These are phyloP conservation scores for Xestia c-nigrum DNA, from an alignment of 2,888 invertebrate genomes.

Conservation along the genomic window DNA sequence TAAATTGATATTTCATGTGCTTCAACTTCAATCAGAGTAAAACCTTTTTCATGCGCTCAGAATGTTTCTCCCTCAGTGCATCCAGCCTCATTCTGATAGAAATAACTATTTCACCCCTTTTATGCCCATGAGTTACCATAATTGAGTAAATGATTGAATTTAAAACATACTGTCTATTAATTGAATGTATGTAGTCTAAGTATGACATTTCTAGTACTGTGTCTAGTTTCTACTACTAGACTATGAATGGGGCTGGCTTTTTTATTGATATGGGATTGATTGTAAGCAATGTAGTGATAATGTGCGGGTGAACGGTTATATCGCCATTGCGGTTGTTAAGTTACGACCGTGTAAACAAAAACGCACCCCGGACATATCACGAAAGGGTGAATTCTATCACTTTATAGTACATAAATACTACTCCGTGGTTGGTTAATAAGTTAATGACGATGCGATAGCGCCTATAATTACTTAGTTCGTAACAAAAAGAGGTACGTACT, in stretches of 20 bases:
- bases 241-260: slow-evolving; percentile 36
- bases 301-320: slow-evolving; percentile 31
- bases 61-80: slow-evolving; percentile 59
- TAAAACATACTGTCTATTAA: slow-evolving; percentile 54
- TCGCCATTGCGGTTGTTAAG: neutral
- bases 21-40: slow-evolving; percentile 29
- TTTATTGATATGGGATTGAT: slow-evolving; percentile 27
- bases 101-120: slow-evolving; percentile 63
- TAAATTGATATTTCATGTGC: slow-evolving; percentile 39
- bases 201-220: slow-evolving; percentile 37
- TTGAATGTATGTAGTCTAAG: slow-evolving; percentile 39
- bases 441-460: slow-evolving; percentile 45
- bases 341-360: neutral
- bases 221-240: slow-evolving; percentile 56
- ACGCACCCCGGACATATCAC: slow-evolving; percentile 43
- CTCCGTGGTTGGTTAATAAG: slow-evolving; percentile 40
- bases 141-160: slow-evolving; percentile 57
- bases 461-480: slow-evolving; percentile 18
- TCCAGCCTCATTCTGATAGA: slow-evolving; percentile 63
- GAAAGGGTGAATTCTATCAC: slow-evolving; percentile 51
- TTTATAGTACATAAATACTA: slow-evolving; percentile 38
- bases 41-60: slow-evolving; percentile 52
- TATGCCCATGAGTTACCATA: slow-evolving; percentile 39
- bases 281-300: slow-evolving; percentile 41
- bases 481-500: slow-evolving; percentile 91